Evolutionary conservation across 2,797 vertebrate species (phyloP), one percentile per base, ranked within the genome.

Genomic region (Odontamblyopus rebecca): DNA sequence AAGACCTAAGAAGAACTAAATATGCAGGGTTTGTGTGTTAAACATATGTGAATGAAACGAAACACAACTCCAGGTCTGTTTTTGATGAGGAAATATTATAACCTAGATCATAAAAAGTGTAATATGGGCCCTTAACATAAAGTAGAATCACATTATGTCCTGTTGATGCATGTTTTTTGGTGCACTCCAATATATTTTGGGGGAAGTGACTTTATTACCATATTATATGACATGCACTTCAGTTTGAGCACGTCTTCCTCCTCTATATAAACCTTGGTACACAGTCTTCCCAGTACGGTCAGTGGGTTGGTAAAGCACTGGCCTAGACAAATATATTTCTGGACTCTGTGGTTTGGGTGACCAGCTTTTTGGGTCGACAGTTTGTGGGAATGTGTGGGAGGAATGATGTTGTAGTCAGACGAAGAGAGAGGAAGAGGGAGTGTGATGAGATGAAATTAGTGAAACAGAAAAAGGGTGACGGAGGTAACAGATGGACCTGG

Each of bases 371-470:
- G 54, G 73, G 8, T 9, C 38, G 70, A 75, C 77, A 79, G 66
- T 77, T n/a, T 81, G 79, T 89, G 88, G 86, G 84, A 84, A 80
- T n/a, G 68, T 75, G 85, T 87, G 74, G 81, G 81, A 82, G 77
- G 78, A 70, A 80, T 71, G 71, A 73, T 82, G 74, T 67, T 23
- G 81, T 61, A 65, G 64, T 71, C 71, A 75, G 64, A 73, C 41
- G 30, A 72, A 77, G 60, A 26, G 54, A 71, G 41, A 69, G 60
- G 68, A 60, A 61, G 65, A 76, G 76, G 62, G 65, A 79, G 76
- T 72, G 73, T 72, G 66, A 84, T 66, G 70, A 81, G 76, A 76
- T 77, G 68, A 82, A 81, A 84, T 86, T 85, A 85, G 78, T 68
- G 69, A 71, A 76, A 81, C 35, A 73, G 69, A 77, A 69, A 82